A percentile compares a stretch with the other conserved stretches of the same genome.
Conservation (phyloP, 1,140 invertebrate species). For the Polypedilum vanderplanki region DNA sequence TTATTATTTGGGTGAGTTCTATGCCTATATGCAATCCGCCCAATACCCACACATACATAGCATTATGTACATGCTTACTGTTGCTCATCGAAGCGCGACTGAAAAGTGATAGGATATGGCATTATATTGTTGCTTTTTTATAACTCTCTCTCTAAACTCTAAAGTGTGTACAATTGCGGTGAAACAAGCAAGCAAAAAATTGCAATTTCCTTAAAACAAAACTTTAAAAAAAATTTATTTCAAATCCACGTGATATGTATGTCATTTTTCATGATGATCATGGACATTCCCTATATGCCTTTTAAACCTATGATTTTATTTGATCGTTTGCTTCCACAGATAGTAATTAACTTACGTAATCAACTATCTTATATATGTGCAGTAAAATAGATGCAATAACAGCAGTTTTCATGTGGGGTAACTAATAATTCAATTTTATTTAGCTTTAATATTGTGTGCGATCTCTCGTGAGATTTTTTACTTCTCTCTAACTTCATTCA, state of each 20-base stretch:
- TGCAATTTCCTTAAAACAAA: neutral
- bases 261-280: neutral
- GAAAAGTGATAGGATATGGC: conserved; percentile 12
- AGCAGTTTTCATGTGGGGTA: conserved; percentile 25
- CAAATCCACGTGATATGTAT: neutral
- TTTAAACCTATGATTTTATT: conserved; percentile 13
- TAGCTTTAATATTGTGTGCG: conserved; percentile 4
- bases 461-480: conserved; percentile 14
- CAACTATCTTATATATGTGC: conserved; percentile 7
- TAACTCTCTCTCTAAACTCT: neutral
- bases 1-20: conserved; percentile 11
- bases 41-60: neutral
- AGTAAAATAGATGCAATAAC: conserved; percentile 9
- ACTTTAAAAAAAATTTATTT: too few species aligned
- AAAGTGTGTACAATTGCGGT: conserved; percentile 10
- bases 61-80: neutral
- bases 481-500: neutral
- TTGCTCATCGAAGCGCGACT: conserved; percentile 9
- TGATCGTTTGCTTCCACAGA: neutral
- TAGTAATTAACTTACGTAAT: conserved; percentile 27
- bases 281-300: conserved; percentile 10
- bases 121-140: too few species aligned
- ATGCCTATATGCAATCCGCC: neutral
- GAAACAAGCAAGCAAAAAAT: neutral
- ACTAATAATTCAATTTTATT: conserved; percentile 25